Conservation (phyloP, 2,797 vertebrate species). For the Labeo calbasu region DNA sequence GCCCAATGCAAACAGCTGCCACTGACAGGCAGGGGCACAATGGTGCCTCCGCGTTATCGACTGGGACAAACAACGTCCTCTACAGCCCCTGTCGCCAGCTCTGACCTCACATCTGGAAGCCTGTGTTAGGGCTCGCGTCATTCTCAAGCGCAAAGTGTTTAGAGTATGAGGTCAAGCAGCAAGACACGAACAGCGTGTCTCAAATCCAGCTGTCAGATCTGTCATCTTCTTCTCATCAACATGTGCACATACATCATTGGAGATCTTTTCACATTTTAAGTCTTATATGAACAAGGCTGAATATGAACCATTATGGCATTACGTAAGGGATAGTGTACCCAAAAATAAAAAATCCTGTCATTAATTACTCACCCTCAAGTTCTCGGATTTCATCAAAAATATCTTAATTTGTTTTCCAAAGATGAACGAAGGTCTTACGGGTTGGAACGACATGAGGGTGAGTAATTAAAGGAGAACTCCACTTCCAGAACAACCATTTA, state of each 20-base stretch:
- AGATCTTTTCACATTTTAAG: neutral
- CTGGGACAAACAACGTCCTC: slow-evolving; percentile 33
- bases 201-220: slow-evolving; percentile 12
- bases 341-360: too few relatives aligned
- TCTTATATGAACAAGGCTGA: neutral
- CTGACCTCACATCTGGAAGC: slow-evolving; percentile 44
- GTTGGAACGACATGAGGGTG: too few relatives aligned
- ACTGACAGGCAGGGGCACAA: slow-evolving; percentile 40
- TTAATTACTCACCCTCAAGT: too few relatives aligned
- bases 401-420: too few relatives aligned
- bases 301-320: neutral
- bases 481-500: too few relatives aligned
- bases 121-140: slow-evolving; percentile 17
- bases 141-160: slow-evolving; percentile 26
- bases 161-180: slow-evolving; percentile 34
- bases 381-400: too few relatives aligned
- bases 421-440: too few relatives aligned
- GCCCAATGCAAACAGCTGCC: slow-evolving; percentile 31
- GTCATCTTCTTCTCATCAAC: neutral
- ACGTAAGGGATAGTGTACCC: too few relatives aligned
- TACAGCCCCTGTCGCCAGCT: slow-evolving; percentile 2
- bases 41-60: slow-evolving; percentile 23
- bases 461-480: too few relatives aligned
- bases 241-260: neutral
- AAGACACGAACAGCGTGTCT: neutral